phyloP scores from a whole-genome alignment of 2,888 invertebrate genomes.

The Junonia oenone region DNA sequence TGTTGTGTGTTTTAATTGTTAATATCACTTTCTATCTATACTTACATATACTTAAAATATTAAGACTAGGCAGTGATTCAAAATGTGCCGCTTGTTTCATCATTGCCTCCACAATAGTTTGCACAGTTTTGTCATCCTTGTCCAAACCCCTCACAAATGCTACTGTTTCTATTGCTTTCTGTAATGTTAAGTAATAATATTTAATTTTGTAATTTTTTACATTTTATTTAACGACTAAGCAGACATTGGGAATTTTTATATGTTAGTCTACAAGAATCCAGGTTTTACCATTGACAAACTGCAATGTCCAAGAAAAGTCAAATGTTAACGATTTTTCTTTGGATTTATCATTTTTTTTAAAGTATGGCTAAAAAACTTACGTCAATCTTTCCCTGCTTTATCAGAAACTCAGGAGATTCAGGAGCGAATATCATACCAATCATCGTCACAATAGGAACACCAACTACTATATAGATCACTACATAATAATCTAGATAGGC shows the following conservation, averaged over 20 bases:
- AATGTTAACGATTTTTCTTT: too few species aligned
- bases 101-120: conserved; percentile 44
- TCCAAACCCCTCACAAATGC: conserved; percentile 47
- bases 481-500: conserved; percentile 46
- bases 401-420: conserved; percentile 55
- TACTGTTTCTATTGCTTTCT: conserved; percentile 46
- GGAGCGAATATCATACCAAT: conserved; percentile 46
- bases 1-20: neutral
- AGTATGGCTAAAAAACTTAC: conserved; percentile 40
- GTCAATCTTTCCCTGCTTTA: conserved; percentile 45
- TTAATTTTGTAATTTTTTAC: too few species aligned
- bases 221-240: too few species aligned
- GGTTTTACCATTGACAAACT: too few species aligned
- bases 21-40: neutral
- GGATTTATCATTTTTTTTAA: too few species aligned
- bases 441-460: conserved; percentile 38
- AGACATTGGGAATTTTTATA: too few species aligned
- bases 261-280: too few species aligned
- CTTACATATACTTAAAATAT: conserved; percentile 48
- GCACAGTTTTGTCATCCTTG: conserved; percentile 41
- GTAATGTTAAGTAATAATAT: too few species aligned
- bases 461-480: conserved; percentile 41
- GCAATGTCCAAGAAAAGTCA: too few species aligned
- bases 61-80: conserved; percentile 46
- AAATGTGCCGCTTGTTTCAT: conserved; percentile 44